Conservation (phyloP, 2,797 vertebrate species). For the Mus minutoides region DNA sequence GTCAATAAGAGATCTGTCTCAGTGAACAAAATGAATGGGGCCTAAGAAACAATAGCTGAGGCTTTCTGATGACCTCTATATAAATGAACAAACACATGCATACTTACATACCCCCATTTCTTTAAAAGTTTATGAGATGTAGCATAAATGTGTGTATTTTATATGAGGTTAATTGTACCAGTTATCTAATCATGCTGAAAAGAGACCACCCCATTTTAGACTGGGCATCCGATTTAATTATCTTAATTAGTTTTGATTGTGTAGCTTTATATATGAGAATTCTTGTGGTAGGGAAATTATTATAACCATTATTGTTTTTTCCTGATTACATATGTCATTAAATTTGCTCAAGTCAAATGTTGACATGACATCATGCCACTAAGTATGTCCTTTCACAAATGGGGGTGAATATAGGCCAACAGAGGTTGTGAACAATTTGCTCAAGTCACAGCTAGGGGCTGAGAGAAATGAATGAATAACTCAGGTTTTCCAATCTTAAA, state of each 20-base stretch:
- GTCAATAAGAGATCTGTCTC: neutral
- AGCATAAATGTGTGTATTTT: neutral
- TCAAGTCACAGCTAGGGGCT: neutral
- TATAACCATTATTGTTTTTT: neutral
- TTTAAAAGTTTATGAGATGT: constrained; percentile 22
- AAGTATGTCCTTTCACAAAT: neutral
- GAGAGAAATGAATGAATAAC: neutral
- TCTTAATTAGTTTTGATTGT: neutral
- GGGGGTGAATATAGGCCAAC: neutral
- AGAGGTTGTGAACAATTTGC: neutral
- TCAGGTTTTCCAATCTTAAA: neutral
- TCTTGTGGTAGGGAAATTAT: neutral
- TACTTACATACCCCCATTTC: neutral
- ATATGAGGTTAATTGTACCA: neutral
- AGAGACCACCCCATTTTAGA: neutral
- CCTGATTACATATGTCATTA: neutral
- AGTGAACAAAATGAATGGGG: neutral
- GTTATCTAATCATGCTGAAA: neutral
- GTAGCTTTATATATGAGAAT: neutral
- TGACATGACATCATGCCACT: neutral
- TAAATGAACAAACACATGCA: neutral
- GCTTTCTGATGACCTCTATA: neutral
- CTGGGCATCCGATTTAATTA: neutral
- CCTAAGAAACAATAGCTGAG: neutral
- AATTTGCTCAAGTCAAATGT: neutral